These are phyloP conservation scores for Linnaemya tessellans DNA, from an alignment of 2,888 invertebrate species.

Conservation along the genomic window DNA sequence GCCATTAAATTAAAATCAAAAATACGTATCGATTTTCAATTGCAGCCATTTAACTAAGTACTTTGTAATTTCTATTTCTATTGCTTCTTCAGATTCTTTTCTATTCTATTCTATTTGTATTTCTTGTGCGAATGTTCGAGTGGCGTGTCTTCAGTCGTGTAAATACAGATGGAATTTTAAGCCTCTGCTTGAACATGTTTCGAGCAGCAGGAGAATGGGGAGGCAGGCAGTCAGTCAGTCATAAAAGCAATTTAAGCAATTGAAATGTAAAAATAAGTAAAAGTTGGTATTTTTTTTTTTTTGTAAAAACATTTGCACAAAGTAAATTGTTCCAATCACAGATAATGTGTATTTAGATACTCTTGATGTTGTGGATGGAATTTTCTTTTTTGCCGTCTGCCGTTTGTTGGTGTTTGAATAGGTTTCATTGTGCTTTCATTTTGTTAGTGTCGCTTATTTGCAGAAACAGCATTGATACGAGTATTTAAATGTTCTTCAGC, in stretches of 20 bases:
- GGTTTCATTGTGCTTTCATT: conserved; percentile 10
- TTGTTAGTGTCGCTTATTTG: conserved; percentile 23
- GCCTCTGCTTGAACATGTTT: background rate
- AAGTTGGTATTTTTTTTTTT: conserved; percentile 32
- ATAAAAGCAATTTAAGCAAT: conserved; percentile 22
- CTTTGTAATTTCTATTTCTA: conserved; percentile 29
- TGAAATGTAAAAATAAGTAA: conserved; percentile 31
- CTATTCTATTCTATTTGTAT: background rate
- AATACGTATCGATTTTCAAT: conserved; percentile 57
- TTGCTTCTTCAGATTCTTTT: conserved; percentile 2
- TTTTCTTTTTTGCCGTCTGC: conserved; percentile 2
- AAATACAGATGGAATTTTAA: conserved; percentile 34
- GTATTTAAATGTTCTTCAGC: conserved; percentile 20
- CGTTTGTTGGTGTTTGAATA: background rate
- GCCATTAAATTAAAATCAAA: conserved; percentile 47
- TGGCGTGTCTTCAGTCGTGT: conserved; percentile 2
- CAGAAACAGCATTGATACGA: conserved; percentile 34
- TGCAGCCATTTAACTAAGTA: conserved; percentile 54
- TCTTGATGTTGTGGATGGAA: conserved; percentile 12
- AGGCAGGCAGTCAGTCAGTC: background rate
- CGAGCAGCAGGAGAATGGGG: background rate
- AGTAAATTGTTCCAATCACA: conserved; percentile 41
- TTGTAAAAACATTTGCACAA: conserved; percentile 44
- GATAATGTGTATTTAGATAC: conserved; percentile 43
- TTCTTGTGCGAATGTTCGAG: background rate